Percentiles rank a stretch among this genome's conserved stretches.
Evolutionary conservation across 2,888 invertebrate species (phyloP).

Genomic region (Anoncus sp.): DNA sequence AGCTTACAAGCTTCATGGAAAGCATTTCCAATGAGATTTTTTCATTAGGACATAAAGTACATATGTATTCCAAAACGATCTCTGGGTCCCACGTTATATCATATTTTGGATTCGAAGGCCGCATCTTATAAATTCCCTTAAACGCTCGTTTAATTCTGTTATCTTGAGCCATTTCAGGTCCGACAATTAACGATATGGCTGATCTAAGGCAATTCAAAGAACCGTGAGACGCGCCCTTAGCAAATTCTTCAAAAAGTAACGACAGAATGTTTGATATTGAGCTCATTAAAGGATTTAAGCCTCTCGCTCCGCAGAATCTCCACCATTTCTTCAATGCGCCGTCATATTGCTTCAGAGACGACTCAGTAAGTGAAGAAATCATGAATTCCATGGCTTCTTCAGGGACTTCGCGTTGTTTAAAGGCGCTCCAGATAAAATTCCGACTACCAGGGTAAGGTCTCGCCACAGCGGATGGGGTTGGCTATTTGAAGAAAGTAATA

Average conservation of each 20-base stretch:
- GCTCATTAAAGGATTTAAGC: background rate
- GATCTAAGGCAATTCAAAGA: background rate
- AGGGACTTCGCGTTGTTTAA: too few relatives aligned
- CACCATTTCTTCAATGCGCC: constrained; percentile 16
- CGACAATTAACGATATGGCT: background rate
- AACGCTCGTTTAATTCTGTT: background rate
- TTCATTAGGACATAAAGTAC: background rate
- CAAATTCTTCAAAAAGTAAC: background rate
- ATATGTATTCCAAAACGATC: background rate
- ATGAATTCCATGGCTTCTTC: too few relatives aligned
- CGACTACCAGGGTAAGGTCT: too few relatives aligned
- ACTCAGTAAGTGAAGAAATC: too few relatives aligned
- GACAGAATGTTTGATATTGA: background rate
- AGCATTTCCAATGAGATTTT: background rate
- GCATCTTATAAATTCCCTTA: background rate
- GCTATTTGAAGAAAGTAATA: background rate
- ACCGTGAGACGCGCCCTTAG: background rate
- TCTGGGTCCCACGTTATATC: background rate
- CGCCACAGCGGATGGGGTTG: too few relatives aligned
- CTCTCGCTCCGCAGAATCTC: background rate
- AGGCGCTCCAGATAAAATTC: too few relatives aligned
- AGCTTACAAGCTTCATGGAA: background rate
- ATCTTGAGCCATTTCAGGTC: background rate
- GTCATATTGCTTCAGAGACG: constrained; percentile 35
- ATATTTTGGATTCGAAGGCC: background rate